Evolutionary conservation across 2,113 vertebrate genomes (phyloP), one percentile per base, ranked within the genome.

Genomic region (Ovis canadensis): DNA sequence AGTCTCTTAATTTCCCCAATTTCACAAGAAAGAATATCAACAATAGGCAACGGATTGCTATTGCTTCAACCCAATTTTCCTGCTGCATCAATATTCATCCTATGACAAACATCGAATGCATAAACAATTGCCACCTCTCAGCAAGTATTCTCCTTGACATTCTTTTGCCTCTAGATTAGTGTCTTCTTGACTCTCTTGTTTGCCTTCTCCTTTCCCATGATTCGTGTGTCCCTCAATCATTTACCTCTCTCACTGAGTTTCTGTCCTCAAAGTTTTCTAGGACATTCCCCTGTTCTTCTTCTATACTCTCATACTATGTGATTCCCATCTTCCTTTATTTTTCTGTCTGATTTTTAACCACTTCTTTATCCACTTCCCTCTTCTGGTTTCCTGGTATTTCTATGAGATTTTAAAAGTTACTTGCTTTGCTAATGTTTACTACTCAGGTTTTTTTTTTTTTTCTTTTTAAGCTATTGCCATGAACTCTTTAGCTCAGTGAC

Each of bases 391-490:
- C 88, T 94, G 13, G 12, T 52, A 90, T 40, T 77, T 96, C 94
- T 86, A 84, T 27, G 19, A 48, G 23, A 90, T 40, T 94, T 96
- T 95, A 59, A n/a, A 85, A 43, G 85, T 93, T 93, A 77, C 7
- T 87, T 90, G 13, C 15, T 92, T 96, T 80, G 36, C 88, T 50
- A 71, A 95, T 78, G 55, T 96, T 96, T 82, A 90, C 16, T 88
- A 33, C 33, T 90, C 3, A 40, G 6, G 10, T 40, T 84, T 60
- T 19, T 55, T 86, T 80, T 60, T 19, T 60, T 88, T 67, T 21
- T 33, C 7, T 33, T 62, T 17, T 48, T 12, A 55, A 80, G 54
- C 31, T 52, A 67, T 77, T 88, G 6, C 81, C 71, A 25, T 62
- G 33, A 94, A 93, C 12, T 60, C 25, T 97, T 93, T 87, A 77